A percentile compares a stretch with the other conserved stretches of the same genome.
Conservation (phyloP, 53 echinoderm and acorn worm genomes). For the Luidia sarsii region DNA sequence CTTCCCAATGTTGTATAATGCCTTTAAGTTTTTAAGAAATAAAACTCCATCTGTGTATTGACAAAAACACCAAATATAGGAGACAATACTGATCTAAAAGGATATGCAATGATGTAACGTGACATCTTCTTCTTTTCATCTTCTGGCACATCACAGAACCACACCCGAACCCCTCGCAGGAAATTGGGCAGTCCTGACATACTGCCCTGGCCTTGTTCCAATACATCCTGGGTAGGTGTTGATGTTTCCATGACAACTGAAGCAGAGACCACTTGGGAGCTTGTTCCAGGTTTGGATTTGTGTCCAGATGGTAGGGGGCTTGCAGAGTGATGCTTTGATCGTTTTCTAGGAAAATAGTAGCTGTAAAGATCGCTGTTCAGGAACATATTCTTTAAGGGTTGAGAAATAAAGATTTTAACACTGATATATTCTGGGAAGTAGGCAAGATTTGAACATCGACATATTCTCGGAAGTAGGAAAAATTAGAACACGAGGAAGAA, state of each 20-base stretch:
- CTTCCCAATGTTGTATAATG: too few species aligned
- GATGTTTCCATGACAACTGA: constrained; percentile 5
- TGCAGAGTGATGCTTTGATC: neutral
- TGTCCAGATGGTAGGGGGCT: neutral
- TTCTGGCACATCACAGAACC: constrained; percentile 56
- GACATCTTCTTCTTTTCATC: constrained; percentile 68
- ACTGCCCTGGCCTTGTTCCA: neutral
- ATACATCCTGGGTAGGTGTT: constrained; percentile 34
- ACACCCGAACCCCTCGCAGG: constrained; percentile 64
- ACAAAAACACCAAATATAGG: too few species aligned
- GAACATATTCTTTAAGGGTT: neutral
- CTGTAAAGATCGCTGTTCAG: constrained; percentile 41
- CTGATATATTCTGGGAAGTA: neutral
- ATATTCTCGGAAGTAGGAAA: neutral
- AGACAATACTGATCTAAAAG: constrained; percentile 38
- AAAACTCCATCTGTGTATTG: neutral
- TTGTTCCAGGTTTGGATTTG: constrained; percentile 4
- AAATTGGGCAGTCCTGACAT: constrained; percentile 64
- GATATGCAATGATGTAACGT: constrained; percentile 93
- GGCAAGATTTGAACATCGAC: neutral
- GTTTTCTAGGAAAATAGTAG: constrained; percentile 79
- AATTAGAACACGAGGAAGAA: too few species aligned
- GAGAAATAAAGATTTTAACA: neutral
- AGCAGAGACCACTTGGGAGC: constrained; percentile 25
- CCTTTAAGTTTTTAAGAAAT: neutral